Base-by-base conservation (phyloP, 2,888 invertebrate species). In the Trypoxylon attenuatum region DNA sequence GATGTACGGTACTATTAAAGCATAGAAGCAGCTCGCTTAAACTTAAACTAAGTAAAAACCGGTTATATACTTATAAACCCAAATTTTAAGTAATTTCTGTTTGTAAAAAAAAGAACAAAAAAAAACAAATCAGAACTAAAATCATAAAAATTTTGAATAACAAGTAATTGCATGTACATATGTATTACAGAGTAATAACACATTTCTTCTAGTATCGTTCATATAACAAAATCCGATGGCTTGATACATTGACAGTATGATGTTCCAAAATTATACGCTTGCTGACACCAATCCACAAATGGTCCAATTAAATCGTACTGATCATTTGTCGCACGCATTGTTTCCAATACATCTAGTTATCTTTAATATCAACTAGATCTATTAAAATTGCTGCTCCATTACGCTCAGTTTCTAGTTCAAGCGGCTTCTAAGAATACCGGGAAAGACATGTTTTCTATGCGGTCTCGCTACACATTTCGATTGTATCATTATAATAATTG, bases 301-400 rank as follows among this genome's bases (percentile, higher is more conserved):
- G n/a, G 22, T 6, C 5, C 29, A 16, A 52, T 27, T 43, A 22
- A 39, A 13, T 19, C 29, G 39, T 8, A n/a, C 2, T 16, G 13
- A 10, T 19, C 22, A 13, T 8, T 4, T 22, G 53, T 0, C 27
- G 15, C 0, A 6, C 5, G 5, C 4, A 33, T 43, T 33, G 39
- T 45, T 49, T 47, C 23, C 18, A 39, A 29, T 18, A 5, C 15
- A n/a, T 16, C 41, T 53, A 66, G 49, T 66, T 58, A 41, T 58
- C 56, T n/a, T 25, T 38, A 46, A 54, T 55, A 25, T 59, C 54
- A 22, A 56, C 68, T 60, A 68, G 56, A 53, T 68, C 68, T 52
- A 68, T 68, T 19, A 67, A 8, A 13, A 38, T 16, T 2, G 68
- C n/a, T 18, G 47, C 53, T 49, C 5, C 38, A 6, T 46, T 54